Conservation (phyloP, 2,113 vertebrate genomes). For the Cryptotis parvus region DNA sequence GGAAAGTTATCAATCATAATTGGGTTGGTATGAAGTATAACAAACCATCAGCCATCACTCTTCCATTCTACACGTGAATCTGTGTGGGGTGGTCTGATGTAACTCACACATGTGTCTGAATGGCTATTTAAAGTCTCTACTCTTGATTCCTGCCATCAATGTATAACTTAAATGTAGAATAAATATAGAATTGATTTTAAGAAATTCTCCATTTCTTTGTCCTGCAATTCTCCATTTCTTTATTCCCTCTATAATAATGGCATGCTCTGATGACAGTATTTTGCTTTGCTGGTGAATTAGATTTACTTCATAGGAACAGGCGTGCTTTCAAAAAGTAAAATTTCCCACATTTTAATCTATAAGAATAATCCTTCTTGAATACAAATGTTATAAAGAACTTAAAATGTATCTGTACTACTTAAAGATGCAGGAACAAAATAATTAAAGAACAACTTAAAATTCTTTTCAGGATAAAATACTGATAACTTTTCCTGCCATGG, state of each 20-base stretch:
- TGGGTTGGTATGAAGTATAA: conserved; percentile 62
- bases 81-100: neutral
- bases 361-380: neutral
- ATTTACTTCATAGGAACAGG: neutral
- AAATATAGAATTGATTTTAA: neutral
- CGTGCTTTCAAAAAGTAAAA: neutral
- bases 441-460: neutral
- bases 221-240: neutral
- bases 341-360: neutral
- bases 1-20: conserved; percentile 81
- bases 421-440: neutral
- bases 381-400: neutral
- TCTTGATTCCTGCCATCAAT: conserved; percentile 2
- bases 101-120: neutral
- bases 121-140: conserved; percentile 7
- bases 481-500: neutral
- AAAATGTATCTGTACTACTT: neutral
- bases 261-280: neutral
- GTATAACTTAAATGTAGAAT: conserved; percentile 28
- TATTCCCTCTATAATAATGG: neutral
- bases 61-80: neutral
- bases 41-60: conserved; percentile 32
- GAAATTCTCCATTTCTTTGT: neutral
- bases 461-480: conserved; percentile 6
- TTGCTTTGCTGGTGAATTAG: neutral